Conservation (phyloP, 2,888 invertebrate genomes). For the Entomobrya proxima region DNA sequence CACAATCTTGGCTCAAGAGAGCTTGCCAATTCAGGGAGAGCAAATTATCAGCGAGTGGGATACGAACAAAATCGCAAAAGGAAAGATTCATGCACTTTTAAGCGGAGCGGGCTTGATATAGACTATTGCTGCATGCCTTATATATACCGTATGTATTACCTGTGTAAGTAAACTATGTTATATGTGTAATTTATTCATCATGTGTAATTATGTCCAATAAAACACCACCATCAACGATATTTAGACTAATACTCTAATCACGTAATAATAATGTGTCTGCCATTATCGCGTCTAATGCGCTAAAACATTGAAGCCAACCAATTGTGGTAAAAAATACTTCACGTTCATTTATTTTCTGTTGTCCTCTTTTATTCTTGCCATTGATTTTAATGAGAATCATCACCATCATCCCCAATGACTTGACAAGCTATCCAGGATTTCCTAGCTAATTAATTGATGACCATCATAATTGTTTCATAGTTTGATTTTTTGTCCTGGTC, state of each 20-base stretch:
- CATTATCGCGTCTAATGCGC: not conserved
- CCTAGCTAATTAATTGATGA: constrained; percentile 52
- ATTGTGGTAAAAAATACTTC: not conserved
- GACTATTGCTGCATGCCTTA: not conserved
- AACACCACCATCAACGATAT: constrained; percentile 22
- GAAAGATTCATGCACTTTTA: constrained; percentile 72
- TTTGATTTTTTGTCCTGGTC: not conserved
- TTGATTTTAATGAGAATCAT: constrained; percentile 40
- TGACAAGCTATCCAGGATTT: constrained; percentile 58
- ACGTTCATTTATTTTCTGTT: not conserved
- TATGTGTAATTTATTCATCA: constrained; percentile 54
- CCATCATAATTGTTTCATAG: constrained; percentile 40
- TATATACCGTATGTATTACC: not conserved
- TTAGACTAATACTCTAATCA: constrained; percentile 40
- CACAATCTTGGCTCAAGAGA: constrained; percentile 71
- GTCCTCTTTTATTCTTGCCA: constrained; percentile 25
- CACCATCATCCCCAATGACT: constrained; percentile 7
- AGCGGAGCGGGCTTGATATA: constrained; percentile 73
- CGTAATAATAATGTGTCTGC: constrained; percentile 19
- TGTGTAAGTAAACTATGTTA: constrained; percentile 38
- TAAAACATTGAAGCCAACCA: not conserved
- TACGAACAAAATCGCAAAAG: constrained; percentile 73
- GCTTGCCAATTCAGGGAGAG: constrained; percentile 73
- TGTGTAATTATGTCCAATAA: constrained; percentile 48
- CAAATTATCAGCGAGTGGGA: constrained; percentile 72